Evolutionary conservation across 2,797 vertebrate genomes (phyloP).

Genomic region (Phalloptychus januarius): DNA sequence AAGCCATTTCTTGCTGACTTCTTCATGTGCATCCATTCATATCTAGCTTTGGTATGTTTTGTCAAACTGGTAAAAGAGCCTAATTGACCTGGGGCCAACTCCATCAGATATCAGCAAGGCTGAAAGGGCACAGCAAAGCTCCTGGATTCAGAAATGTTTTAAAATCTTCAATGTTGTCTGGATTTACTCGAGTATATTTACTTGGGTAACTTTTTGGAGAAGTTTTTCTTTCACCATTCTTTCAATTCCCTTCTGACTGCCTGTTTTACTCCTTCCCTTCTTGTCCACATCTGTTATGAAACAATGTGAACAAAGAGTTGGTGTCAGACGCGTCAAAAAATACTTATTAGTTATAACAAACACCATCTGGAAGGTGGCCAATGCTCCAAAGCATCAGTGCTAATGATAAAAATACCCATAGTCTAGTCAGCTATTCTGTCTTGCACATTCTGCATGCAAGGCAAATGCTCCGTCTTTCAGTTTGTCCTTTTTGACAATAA

Average conservation of each 20-base stretch:
- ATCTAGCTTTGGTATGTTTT: background rate
- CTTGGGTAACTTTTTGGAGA: background rate
- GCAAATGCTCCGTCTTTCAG: background rate
- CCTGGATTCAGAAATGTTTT: conserved; percentile 1
- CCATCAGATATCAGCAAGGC: background rate
- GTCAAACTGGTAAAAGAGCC: background rate
- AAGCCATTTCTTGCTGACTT: background rate
- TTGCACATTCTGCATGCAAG: background rate
- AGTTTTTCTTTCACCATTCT: background rate
- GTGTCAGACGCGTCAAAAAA: background rate
- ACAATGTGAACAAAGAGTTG: no score
- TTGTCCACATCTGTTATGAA: no score
- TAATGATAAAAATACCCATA: background rate
- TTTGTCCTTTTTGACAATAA: background rate
- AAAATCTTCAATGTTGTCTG: background rate
- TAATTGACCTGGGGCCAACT: background rate
- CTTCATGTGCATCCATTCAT: background rate
- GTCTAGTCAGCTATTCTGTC: background rate
- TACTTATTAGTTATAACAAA: background rate
- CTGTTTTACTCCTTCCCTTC: no score
- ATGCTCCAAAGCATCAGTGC: background rate
- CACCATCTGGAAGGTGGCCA: background rate
- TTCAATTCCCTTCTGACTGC: background rate
- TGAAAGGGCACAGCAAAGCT: background rate
- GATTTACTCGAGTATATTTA: background rate